Evolutionary conservation across 2,797 vertebrate species (phyloP).

Genomic region (Pipistrellus pygmaeus): DNA sequence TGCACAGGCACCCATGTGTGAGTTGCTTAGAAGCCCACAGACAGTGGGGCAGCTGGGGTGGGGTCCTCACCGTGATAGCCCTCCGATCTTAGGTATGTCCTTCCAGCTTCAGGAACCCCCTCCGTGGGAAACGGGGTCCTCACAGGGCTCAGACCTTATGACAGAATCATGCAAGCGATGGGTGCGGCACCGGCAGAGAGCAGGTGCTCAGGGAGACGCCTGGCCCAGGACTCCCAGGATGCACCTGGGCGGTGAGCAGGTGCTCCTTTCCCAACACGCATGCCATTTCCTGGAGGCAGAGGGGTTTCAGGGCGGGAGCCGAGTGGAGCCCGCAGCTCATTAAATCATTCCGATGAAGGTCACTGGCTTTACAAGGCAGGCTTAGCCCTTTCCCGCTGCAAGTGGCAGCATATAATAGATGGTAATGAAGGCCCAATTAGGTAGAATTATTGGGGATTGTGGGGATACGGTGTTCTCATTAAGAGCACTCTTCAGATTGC

Average conservation of each 20-base stretch:
- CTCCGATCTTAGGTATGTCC: neutral
- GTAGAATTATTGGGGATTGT: neutral
- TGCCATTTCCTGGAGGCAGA: neutral
- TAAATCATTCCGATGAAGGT: neutral
- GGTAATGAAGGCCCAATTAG: neutral
- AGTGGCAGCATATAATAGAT: neutral
- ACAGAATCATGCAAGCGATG: rapidly evolving
- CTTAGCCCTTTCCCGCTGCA: neutral
- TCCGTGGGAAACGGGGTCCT: neutral
- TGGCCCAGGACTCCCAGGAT: neutral
- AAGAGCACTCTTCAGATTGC: neutral
- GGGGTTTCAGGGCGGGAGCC: neutral
- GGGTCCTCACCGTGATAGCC: neutral
- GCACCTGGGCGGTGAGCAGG: rapidly evolving
- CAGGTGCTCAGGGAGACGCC: neutral
- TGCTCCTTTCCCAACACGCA: rapidly evolving
- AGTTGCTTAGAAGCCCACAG: neutral
- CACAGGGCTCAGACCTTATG: neutral
- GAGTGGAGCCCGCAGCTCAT: neutral
- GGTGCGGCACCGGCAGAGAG: neutral
- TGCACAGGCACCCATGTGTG: neutral
- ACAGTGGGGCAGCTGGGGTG: neutral
- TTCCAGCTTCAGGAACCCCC: neutral
- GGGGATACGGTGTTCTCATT: neutral
- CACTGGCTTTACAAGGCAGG: neutral